Evolutionary conservation across 1,140 invertebrate species (phyloP).

Genomic region (Drosophila truncata): DNA sequence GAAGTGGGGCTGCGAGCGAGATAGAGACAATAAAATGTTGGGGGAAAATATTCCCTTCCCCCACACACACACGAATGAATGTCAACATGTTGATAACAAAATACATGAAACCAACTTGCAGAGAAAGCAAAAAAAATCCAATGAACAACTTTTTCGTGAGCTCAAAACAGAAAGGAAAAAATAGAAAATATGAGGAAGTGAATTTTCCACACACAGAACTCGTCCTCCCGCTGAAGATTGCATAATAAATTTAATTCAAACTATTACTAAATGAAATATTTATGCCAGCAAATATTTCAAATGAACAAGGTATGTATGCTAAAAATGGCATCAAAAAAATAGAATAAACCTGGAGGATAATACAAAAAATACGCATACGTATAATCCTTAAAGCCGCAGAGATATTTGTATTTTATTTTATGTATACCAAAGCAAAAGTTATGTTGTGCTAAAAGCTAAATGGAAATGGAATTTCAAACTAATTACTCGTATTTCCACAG

Average conservation of each 20-base stretch:
- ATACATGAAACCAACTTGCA: slow-evolving; percentile 38
- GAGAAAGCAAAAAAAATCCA: slow-evolving; percentile 8
- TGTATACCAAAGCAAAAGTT: background rate
- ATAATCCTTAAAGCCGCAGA: slow-evolving; percentile 2
- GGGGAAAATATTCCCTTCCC: background rate
- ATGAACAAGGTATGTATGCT: background rate
- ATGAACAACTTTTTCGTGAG: slow-evolving; percentile 25
- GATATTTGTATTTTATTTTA: background rate
- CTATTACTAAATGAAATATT: slow-evolving; percentile 4
- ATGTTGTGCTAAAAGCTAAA: background rate
- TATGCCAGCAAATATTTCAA: background rate
- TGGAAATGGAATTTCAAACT: background rate
- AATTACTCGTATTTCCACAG: background rate
- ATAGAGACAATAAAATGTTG: slow-evolving; percentile 9
- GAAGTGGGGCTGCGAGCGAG: slow-evolving; percentile 49
- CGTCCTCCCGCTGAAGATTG: slow-evolving; percentile 27
- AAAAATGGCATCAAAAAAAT: background rate
- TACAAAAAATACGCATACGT: background rate
- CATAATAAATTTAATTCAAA: slow-evolving; percentile 27
- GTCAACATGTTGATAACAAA: slow-evolving; percentile 82
- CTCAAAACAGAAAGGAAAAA: slow-evolving; percentile 22
- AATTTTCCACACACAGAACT: slow-evolving; percentile 8
- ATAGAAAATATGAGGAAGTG: slow-evolving; percentile 9
- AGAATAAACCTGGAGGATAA: slow-evolving; percentile 9
- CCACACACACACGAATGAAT: slow-evolving; percentile 50